A percentile compares a stretch with the other conserved stretches of the same genome.
Evolutionary conservation across 2,113 vertebrate species (phyloP).

Genomic region (Pluvialis apricaria): DNA sequence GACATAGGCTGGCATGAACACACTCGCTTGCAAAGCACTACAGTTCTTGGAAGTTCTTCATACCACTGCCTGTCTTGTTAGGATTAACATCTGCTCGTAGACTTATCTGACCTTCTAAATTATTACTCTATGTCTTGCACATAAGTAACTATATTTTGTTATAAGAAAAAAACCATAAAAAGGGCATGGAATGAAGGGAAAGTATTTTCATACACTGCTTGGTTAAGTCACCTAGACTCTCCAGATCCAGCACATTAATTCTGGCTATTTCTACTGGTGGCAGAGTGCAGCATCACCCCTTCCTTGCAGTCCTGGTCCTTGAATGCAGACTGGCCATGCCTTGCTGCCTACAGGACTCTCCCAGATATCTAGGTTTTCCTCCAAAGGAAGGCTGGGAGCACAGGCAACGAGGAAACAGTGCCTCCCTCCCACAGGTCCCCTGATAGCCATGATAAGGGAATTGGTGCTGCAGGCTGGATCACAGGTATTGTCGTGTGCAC

Average conservation of each 20-base stretch:
- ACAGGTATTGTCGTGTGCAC: too few species aligned
- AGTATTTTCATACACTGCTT: not conserved
- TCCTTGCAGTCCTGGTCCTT: not conserved
- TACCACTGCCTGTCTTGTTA: fast-evolving
- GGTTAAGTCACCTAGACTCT: not conserved
- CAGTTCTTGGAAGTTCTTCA: not conserved
- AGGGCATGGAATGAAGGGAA: not conserved
- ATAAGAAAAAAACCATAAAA: not conserved
- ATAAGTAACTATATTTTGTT: not conserved
- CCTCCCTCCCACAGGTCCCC: not conserved
- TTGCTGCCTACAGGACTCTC: not conserved
- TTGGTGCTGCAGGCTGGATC: fast-evolving
- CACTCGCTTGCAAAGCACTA: not conserved
- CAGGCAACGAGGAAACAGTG: not conserved
- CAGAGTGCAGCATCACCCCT: too few species aligned
- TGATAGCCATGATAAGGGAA: not conserved
- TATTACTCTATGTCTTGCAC: not conserved
- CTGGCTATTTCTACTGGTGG: not conserved
- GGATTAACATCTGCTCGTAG: not conserved
- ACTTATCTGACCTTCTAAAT: not conserved
- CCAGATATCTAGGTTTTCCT: not conserved
- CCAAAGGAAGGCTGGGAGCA: not conserved
- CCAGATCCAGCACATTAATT: not conserved
- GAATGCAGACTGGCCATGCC: not conserved
- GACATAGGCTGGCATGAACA: not conserved